Evolutionary conservation across 1,140 invertebrate genomes (phyloP).

Genomic region (Pseudomyrmex sp.): DNA sequence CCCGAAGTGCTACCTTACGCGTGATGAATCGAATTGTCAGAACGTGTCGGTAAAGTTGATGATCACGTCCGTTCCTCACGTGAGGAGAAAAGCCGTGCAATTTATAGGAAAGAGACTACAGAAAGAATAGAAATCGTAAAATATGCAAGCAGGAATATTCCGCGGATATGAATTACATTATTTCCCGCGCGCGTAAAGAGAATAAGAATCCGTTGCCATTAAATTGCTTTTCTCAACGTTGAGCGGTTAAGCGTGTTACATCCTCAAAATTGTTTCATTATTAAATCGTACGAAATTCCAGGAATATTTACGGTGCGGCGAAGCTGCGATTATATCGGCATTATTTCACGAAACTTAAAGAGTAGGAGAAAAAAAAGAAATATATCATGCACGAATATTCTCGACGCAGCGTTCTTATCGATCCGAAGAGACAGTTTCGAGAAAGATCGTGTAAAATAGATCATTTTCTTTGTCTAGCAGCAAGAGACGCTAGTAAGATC

Average conservation of each 20-base stretch:
- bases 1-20: conserved; percentile 46
- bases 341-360: background rate
- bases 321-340: no score
- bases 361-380: background rate
- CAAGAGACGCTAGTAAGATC: background rate
- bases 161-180: no score
- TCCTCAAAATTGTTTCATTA: no score
- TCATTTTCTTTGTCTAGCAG: conserved; percentile 10
- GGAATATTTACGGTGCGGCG: no score
- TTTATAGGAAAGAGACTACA: no score
- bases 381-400: background rate
- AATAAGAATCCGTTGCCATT: no score
- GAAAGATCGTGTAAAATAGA: conserved; percentile 3
- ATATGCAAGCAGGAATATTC: no score
- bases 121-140: no score
- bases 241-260: no score
- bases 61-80: background rate
- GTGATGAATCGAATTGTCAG: conserved; percentile 34
- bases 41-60: conserved; percentile 10
- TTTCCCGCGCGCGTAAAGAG: no score
- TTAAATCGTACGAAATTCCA: no score
- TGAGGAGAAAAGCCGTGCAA: background rate
- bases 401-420: background rate
- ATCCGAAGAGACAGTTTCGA: background rate
- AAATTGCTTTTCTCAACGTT: no score